These are phyloP conservation scores for Onychomys torridus DNA, from an alignment of 2,797 vertebrate genomes.

Conservation along the genomic window DNA sequence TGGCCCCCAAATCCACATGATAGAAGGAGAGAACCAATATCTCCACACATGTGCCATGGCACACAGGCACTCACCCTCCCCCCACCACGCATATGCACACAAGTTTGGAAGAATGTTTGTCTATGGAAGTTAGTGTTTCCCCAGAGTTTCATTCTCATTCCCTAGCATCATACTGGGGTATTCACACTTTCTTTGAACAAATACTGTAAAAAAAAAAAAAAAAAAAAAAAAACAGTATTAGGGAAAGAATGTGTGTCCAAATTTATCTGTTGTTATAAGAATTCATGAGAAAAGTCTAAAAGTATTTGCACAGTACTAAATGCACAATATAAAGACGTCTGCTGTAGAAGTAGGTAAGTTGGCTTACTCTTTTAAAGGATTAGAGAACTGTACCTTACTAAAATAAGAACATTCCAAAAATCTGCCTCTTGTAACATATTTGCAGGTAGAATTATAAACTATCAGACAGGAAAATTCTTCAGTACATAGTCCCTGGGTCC, in stretches of 20 bases:
- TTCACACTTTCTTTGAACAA: background rate
- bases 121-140: background rate
- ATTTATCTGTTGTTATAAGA: background rate
- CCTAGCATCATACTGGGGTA: background rate
- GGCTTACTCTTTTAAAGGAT: slow-evolving; percentile 7
- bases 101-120: background rate
- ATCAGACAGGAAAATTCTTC: background rate
- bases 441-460: slow-evolving; percentile 33
- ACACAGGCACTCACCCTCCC: background rate
- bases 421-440: background rate
- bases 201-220: background rate
- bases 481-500: background rate
- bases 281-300: background rate
- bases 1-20: background rate
- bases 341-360: slow-evolving; percentile 3
- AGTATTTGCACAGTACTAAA: background rate
- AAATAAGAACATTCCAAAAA: slow-evolving; percentile 45
- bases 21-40: background rate
- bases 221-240: background rate
- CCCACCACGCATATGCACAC: background rate
- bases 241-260: background rate
- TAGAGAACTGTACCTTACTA: background rate
- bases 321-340: background rate
- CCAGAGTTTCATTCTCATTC: background rate
- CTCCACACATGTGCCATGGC: background rate